These are phyloP conservation scores for Heliconius erato DNA, from an alignment of 2,888 invertebrate species.

Conservation along the genomic window DNA sequence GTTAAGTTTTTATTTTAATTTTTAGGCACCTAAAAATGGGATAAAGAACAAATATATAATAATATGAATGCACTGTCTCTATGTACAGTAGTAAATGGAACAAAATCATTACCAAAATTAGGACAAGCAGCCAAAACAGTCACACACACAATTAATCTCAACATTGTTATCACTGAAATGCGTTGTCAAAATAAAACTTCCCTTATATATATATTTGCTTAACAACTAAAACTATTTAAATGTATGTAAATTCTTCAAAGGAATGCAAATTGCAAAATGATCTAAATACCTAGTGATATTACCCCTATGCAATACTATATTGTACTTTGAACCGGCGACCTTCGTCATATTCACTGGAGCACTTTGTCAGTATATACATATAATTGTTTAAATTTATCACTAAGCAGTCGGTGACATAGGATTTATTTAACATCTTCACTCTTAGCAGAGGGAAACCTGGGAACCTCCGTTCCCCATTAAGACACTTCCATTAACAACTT, in stretches of 20 bases:
- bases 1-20: background rate
- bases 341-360: background rate
- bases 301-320: constrained; percentile 51
- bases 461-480: too few relatives aligned
- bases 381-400: background rate
- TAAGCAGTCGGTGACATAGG: background rate
- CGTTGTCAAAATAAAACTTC: constrained; percentile 19
- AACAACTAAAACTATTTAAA: constrained; percentile 29
- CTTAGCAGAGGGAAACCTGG: too few relatives aligned
- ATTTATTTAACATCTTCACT: background rate
- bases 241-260: constrained; percentile 39
- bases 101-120: constrained; percentile 53
- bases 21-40: background rate
- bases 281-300: constrained; percentile 54
- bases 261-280: constrained; percentile 39
- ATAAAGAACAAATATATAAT: too few relatives aligned
- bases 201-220: constrained; percentile 50
- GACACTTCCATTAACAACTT: too few relatives aligned
- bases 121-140: constrained; percentile 43
- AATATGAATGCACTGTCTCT: background rate
- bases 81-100: background rate
- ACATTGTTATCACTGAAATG: constrained; percentile 43
- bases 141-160: constrained; percentile 38
- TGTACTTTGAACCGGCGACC: constrained; percentile 24
- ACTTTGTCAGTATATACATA: background rate